These are phyloP conservation scores for Sphinx pinastri DNA, from an alignment of 2,888 invertebrate genomes.

Conservation along the genomic window DNA sequence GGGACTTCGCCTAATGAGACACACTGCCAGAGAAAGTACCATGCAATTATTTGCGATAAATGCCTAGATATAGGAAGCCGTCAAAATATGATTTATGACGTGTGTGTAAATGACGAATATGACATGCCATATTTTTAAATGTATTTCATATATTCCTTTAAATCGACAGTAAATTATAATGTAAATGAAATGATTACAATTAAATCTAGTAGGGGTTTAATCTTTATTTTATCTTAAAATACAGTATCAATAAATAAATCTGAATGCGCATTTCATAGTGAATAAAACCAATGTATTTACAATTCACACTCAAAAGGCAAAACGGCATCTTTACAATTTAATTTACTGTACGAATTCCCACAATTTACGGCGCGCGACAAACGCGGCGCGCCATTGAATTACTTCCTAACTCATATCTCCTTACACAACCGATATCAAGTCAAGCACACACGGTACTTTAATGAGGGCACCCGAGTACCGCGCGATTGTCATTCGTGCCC, in stretches of 20 bases:
- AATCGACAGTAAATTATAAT: no score
- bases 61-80: neutral
- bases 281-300: slow-evolving; percentile 7
- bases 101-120: no score
- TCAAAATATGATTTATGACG: neutral
- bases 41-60: slow-evolving; percentile 14
- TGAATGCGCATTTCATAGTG: neutral
- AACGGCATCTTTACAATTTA: slow-evolving; percentile 9
- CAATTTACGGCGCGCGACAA: slow-evolving; percentile 23
- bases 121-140: no score
- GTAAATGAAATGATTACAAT: neutral
- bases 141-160: no score
- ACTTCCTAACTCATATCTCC: slow-evolving; percentile 33
- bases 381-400: slow-evolving; percentile 28
- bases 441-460: slow-evolving; percentile 67
- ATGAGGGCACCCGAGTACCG: slow-evolving; percentile 67
- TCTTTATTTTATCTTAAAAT: neutral
- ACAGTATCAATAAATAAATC: neutral
- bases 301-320: slow-evolving; percentile 4
- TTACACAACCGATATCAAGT: slow-evolving; percentile 31
- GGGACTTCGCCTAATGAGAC: slow-evolving; percentile 72
- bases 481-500: slow-evolving; percentile 75
- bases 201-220: no score
- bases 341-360: slow-evolving; percentile 16
- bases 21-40: slow-evolving; percentile 52